A percentile compares a stretch with the other conserved stretches of the same genome.
phyloP scores from a whole-genome alignment of 2,888 invertebrate genomes.

The Sipha maydis region DNA sequence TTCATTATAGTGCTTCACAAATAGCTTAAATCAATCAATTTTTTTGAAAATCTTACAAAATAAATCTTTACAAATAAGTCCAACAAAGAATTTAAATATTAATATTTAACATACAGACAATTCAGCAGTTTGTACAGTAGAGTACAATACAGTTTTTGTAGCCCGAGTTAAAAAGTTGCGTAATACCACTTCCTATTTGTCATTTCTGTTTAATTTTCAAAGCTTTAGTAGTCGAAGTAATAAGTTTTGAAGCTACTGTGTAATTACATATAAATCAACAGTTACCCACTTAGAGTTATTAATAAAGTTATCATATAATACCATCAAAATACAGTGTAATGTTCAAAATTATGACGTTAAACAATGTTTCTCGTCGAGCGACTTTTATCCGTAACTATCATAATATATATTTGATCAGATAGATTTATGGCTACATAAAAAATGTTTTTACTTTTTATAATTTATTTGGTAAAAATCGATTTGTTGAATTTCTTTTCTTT shows the following conservation, averaged over 20 bases:
- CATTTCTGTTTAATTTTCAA: background rate
- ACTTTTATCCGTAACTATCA: no score
- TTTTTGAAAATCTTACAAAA: background rate
- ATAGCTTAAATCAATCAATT: background rate
- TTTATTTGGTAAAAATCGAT: no score
- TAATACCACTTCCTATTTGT: background rate
- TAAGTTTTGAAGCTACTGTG: background rate
- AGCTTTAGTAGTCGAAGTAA: background rate
- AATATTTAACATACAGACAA: background rate
- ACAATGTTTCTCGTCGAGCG: no score
- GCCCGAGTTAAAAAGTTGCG: background rate
- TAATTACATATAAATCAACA: background rate
- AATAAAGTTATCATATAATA: background rate
- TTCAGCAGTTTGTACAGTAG: background rate
- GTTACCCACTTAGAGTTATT: background rate
- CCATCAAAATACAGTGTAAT: background rate
- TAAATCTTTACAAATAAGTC: background rate
- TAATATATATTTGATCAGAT: no score
- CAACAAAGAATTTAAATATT: constrained; percentile 16
- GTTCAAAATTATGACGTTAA: background rate
- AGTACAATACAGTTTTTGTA: no score
- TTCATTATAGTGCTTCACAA: background rate
- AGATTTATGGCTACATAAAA: no score
- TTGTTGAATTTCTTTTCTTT: no score
- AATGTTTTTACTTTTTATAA: no score